phyloP scores from a whole-genome alignment of 2,888 invertebrate genomes.

The Stenodera caucasica region DNA sequence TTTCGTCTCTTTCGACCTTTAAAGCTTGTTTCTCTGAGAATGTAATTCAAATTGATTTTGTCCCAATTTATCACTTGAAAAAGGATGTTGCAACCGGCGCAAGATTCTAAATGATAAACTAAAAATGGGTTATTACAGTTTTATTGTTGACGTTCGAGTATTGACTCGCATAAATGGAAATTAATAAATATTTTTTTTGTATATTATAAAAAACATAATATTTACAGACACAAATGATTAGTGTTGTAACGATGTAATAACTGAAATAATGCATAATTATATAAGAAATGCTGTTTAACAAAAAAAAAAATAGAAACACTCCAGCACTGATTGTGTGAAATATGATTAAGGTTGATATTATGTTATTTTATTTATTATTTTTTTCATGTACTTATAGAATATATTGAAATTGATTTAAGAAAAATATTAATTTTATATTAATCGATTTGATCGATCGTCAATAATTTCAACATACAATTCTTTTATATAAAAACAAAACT shows the following conservation, averaged over 20 bases:
- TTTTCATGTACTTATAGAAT: background rate
- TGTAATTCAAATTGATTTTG: too few relatives aligned
- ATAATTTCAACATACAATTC: conserved; percentile 19
- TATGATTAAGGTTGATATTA: conserved; percentile 6
- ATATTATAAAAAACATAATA: conserved; percentile 57
- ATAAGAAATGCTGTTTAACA: conserved; percentile 29
- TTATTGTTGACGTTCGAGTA: conserved; percentile 49
- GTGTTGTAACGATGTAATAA: conserved; percentile 42
- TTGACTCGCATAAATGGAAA: conserved; percentile 48
- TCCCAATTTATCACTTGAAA: too few relatives aligned
- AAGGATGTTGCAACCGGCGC: too few relatives aligned
- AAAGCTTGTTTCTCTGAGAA: too few relatives aligned
- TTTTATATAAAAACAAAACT: conserved; percentile 18
- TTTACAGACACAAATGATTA: conserved; percentile 54
- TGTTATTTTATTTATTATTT: background rate
- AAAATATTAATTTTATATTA: conserved; percentile 21
- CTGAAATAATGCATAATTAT: conserved; percentile 38
- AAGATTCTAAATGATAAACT: conserved; percentile 13
- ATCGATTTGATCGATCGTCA: conserved; percentile 31
- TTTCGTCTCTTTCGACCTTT: background rate
- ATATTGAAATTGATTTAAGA: conserved; percentile 15
- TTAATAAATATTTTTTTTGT: conserved; percentile 53
- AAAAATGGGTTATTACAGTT: conserved; percentile 46
- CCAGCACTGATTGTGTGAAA: conserved; percentile 27
- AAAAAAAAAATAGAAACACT: conserved; percentile 32